Evolutionary conservation across 1,140 invertebrate genomes (phyloP), one percentile per base, ranked within the genome.

Genomic region (Protaetia brevitarsis): DNA sequence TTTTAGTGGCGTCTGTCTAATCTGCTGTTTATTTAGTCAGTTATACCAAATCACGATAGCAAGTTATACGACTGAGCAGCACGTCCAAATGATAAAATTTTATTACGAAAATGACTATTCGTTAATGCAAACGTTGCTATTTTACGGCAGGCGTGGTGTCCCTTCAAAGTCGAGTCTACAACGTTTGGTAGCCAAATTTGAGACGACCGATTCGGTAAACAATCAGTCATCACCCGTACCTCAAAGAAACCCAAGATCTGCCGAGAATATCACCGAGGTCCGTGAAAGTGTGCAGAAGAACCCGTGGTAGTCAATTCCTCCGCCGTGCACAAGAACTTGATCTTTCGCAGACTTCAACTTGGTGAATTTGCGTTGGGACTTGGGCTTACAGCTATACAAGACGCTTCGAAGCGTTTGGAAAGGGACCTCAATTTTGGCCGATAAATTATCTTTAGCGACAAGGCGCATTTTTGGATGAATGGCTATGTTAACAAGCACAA

Each of bases 401-500:
- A 34, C 7, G 72, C 71, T 64, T 69, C 69, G 31, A 59, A 72
- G 63, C 67, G 67, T 62, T 69, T 74, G 72, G 57, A 59, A 59
- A 27, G 2, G 10, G 63, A 72, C 67, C 60, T 31, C 34, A 66
- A 73, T 71, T 72, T 75, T 68, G 60, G 65, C 45, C 69, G 67
- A 64, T 70, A 71, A 65, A 65, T 73, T 60, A 68, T 71, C 30
- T 68, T 61, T 63, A 64, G 51, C 27, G 30, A 66, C 34, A 64
- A 72, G 64, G 70, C 69, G 36, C 73, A 76, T 68, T 78, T 76
- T 63, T 71, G 73, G 66, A 64, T 75, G 51, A 71, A 72, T 68
- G 74, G 73, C 34, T 72, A 67, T 64, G 74, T 78, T 21, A 78
- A 77, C 65, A 76, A 76, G 36, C 74, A 79, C 7, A 34, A 34